Evolutionary conservation across 2,113 vertebrate species (phyloP).

Genomic region (Marcusenius ussheri): DNA sequence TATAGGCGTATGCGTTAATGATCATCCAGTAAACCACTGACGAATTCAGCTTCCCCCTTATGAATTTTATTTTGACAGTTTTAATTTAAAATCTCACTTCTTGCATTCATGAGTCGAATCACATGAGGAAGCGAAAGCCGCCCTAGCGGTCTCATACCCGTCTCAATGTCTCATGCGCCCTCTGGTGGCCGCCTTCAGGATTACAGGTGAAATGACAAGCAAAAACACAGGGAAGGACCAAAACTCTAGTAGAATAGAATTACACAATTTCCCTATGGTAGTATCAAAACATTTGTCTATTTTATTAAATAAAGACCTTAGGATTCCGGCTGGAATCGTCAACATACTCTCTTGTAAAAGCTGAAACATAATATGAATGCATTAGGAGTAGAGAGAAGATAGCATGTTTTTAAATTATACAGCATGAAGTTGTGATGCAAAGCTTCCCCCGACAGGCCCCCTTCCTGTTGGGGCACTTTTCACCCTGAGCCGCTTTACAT

Average conservation of each 20-base stretch:
- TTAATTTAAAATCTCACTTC: not conserved
- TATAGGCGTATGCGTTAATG: not conserved
- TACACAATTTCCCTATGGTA: not conserved
- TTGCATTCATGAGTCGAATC: not conserved
- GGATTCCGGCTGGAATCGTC: not conserved
- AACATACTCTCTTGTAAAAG: not conserved
- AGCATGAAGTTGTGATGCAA: not conserved
- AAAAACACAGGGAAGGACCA: not conserved
- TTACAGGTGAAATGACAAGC: not conserved
- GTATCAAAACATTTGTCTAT: not conserved
- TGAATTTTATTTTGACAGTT: not conserved
- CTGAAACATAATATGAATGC: not conserved
- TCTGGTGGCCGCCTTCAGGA: not conserved
- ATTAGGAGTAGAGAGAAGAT: not conserved
- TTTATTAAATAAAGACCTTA: not conserved
- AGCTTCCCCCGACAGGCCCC: not conserved
- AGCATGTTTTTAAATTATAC: not conserved
- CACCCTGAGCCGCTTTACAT: not conserved
- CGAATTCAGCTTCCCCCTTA: not conserved
- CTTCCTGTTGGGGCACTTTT: conserved; percentile 1
- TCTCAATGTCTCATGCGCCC: not conserved
- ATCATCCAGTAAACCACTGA: not conserved
- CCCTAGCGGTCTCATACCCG: not conserved
- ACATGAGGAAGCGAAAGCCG: not conserved
- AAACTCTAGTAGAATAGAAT: not conserved